phyloP scores from a whole-genome alignment of 64 coral and sea anemone species.

The Acropora tenuis region DNA sequence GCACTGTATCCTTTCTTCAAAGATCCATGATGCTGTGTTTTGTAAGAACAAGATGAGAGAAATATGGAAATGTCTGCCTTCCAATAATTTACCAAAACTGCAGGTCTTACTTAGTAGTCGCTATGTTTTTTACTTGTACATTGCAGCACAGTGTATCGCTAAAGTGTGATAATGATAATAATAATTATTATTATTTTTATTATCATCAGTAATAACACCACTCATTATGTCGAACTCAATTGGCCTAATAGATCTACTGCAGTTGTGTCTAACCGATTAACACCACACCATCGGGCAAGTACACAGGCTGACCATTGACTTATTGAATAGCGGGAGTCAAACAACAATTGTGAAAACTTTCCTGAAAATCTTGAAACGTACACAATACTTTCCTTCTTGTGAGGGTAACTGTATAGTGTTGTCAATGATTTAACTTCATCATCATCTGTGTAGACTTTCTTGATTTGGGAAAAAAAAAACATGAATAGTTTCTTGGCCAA shows the following conservation, averaged over 20 bases:
- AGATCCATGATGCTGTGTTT: too few species aligned
- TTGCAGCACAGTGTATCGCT: too few species aligned
- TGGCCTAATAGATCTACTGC: conserved; percentile 22
- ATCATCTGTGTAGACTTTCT: conserved; percentile 29
- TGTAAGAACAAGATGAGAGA: too few species aligned
- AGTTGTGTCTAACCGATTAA: conserved; percentile 10
- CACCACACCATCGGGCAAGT: conserved; percentile 16
- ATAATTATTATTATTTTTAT: too few species aligned
- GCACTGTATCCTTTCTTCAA: too few species aligned
- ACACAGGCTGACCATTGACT: conserved; percentile 2
- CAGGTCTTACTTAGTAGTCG: too few species aligned
- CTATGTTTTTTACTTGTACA: too few species aligned
- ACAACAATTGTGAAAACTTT: not conserved
- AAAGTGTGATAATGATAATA: too few species aligned
- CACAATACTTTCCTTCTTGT: not conserved
- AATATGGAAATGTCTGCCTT: too few species aligned
- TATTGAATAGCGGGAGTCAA: conserved; percentile 27
- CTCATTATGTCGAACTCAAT: conserved; percentile 14
- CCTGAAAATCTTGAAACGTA: not conserved
- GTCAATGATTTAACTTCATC: conserved; percentile 44
- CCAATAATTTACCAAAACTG: too few species aligned
- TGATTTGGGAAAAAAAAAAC: not conserved
- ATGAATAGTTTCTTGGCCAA: not conserved
- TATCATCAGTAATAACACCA: too few species aligned
- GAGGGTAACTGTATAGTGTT: not conserved